Percentiles rank a stretch among this genome's conserved stretches.
Conservation (phyloP, 2,888 invertebrate species). For the Drosophila borealis region DNA sequence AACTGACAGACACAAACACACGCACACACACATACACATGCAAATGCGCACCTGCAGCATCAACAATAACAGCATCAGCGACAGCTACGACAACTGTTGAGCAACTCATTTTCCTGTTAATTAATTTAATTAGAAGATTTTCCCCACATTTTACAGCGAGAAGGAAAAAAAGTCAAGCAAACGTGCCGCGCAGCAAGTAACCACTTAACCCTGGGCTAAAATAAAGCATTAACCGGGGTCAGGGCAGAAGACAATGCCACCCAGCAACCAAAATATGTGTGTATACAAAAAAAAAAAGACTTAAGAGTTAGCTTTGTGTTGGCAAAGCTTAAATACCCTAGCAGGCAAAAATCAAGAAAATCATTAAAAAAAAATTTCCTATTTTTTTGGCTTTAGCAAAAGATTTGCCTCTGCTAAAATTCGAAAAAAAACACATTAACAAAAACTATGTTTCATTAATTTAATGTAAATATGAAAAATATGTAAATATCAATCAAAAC, state of each 20-base stretch:
- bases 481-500: too few species aligned
- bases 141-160: conserved; percentile 19
- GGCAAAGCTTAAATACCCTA: neutral
- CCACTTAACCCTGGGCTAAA: conserved; percentile 36
- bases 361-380: too few species aligned
- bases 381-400: too few species aligned
- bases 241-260: neutral
- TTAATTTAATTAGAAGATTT: conserved; percentile 74
- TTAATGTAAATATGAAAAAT: too few species aligned
- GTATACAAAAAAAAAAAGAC: neutral
- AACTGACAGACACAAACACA: neutral
- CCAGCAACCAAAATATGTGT: neutral
- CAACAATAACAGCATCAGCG: conserved; percentile 21
- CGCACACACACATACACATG: conserved; percentile 20
- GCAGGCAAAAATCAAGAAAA: too few species aligned
- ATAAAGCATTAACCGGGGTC: neutral
- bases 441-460: too few species aligned
- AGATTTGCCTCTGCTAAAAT: too few species aligned
- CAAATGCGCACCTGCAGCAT: conserved; percentile 52
- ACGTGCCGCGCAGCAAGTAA: conserved; percentile 23
- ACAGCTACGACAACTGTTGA: conserved; percentile 60
- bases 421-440: too few species aligned
- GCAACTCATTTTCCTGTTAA: conserved; percentile 77
- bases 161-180: conserved; percentile 17
- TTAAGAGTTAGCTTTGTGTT: neutral